Evolutionary conservation across 2,888 invertebrate species (phyloP), one percentile per base, ranked within the genome.

Genomic region (Cerceris ruficornis): DNA sequence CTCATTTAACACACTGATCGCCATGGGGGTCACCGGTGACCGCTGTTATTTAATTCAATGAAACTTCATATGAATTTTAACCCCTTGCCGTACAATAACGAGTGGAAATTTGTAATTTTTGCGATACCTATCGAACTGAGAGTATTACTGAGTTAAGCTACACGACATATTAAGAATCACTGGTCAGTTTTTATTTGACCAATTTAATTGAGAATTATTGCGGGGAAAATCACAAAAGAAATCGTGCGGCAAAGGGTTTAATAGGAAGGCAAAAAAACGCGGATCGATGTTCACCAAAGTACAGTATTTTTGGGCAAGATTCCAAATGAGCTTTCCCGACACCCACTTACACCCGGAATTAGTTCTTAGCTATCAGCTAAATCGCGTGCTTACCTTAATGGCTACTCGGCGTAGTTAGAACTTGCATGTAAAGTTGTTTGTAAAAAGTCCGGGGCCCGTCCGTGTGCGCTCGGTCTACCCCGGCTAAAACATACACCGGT

Each of bases 361-460:
- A 79, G 83, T 76, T 76, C 78, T 75, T 79, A 76, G 73, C 78
- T 81, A 82, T 79, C 80, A 66, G 61, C 66, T 76, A 76, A 80
- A 85, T 85, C 85, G 85, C 86, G 84, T 84, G 85, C 82, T 78
- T 64, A 69, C 65, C 80, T 82, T 85, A 83, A 86, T 85, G 84
- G 86, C 72, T 67, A 75, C 79, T 59, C 79, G 75, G 72, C 71
- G 76, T 55, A 60, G 75, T 73, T 70, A 67, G 75, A 75, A 78
- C 76, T 85, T 85, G 83, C 81, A 83, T 76, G 79, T 73, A 73
- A 83, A 84, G 81, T 80, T 81, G 83, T 77, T 79, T 73, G 83
- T 75, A 81, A 84, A 84, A 84, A 81, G 77, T 69, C 65, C 55
- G 28, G 15, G 15, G n/a, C 52, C 7, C 14, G n/a, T 52, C 13